Base-by-base conservation (phyloP, 1,140 invertebrate species). In the Parasteatoda tepidariorum region DNA sequence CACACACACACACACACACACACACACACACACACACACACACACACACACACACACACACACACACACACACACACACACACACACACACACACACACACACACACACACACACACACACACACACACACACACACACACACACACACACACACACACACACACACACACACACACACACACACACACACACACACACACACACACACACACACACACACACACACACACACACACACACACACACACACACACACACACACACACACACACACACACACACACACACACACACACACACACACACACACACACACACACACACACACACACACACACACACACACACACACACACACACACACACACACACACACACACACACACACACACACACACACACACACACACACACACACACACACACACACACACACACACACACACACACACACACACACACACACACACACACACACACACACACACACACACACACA, bases 1-100 rank as follows among this genome's bases (percentile, higher is more conserved):
- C 55, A 59, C 55, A 59, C 55, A 59, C 55, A 59, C 55, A 59
- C 55, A 59, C 55, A 59, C 55, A 59, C 55, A 59, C 55, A 59
- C 55, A 59, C 55, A 59, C 55, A 59, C 55, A 59, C 55, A 59
- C 55, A 59, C 55, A 59, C 55, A 59, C 55, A 59, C 55, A 59
- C 55, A 59, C 55, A 59, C 55, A 59, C 55, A 59, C 55, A 59
- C 55, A 59, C 55, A 59, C 55, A 59, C 55, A 59, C 55, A 59
- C 55, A 59, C 55, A 59, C 55, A 59, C 55, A 59, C 55, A 59
- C 55, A 59, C 55, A 59, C 55, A 59, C 55, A 59, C 55, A 59
- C 55, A 59, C 55, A 59, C 55, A 59, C 55, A 59, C 55, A 59
- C 55, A 59, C 55, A 59, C 55, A 59, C 55, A 59, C 55, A 59